Conservation (phyloP, 2,113 vertebrate species). For the Passerina amoena region DNA sequence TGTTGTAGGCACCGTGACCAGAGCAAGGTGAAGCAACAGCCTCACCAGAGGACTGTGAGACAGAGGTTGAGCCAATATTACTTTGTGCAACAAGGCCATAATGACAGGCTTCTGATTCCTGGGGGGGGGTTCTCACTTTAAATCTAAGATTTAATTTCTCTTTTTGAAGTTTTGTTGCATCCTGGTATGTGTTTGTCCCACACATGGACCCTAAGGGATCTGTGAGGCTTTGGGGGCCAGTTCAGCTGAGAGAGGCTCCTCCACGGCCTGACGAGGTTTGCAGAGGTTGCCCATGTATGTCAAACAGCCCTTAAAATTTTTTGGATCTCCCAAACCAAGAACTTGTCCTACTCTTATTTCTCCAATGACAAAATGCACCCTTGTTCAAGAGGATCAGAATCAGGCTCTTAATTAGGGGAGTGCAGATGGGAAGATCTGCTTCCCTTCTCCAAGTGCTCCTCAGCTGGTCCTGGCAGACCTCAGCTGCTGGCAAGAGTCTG, state of each 20-base stretch:
- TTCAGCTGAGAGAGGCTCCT: background rate
- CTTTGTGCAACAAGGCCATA: background rate
- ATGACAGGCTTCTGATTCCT: background rate
- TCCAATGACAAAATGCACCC: background rate
- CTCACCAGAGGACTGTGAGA: background rate
- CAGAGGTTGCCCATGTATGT: background rate
- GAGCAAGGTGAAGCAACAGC: background rate
- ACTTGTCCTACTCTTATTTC: background rate
- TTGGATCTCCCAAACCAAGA: background rate
- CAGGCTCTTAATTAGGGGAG: background rate
- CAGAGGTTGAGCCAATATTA: background rate
- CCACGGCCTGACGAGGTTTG: background rate
- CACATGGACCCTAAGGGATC: rapidly evolving
- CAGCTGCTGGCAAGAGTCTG: background rate
- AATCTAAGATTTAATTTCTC: background rate
- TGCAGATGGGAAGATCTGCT: background rate
- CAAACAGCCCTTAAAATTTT: background rate
- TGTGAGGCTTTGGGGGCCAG: background rate
- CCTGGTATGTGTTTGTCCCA: background rate
- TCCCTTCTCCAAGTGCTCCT: background rate
- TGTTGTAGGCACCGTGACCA: background rate
- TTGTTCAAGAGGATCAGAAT: background rate
- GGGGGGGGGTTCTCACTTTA: background rate
- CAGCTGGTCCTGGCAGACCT: background rate
- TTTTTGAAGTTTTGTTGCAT: background rate